Evolutionary conservation across 2,797 vertebrate species (phyloP), one percentile per base, ranked within the genome.

Genomic region (Sebastes matsubarae): DNA sequence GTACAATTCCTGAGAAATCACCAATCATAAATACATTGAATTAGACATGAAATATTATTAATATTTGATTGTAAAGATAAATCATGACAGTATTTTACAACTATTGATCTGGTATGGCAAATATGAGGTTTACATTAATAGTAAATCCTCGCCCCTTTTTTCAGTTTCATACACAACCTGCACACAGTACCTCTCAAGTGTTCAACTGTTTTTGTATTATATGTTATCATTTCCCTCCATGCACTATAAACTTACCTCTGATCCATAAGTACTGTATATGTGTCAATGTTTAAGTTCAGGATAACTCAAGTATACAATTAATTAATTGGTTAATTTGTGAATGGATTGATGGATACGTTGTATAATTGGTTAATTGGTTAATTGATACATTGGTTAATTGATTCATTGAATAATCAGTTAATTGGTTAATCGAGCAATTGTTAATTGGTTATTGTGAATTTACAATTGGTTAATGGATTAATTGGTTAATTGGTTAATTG

Each of bases 211-310:
- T 46, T 69, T 83, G 22, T 69, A 14, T 59, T 55, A 11, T 52
- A 75, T 68, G 11, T 77, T 42, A 59, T 61, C 14, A 46, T 50
- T 75, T 81, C 64, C 68, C 59, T 76, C 57, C 32, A 76, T 30
- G 24, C 59, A 77, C 70, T 73, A 84, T 85, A 69, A 85, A 79
- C 55, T 68, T 85, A 92, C 86, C 84, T 91, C 87, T 72, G 36
- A 77, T 83, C 59, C 67, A 79, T 50, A 85, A 87, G 87, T 90
- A 87, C 82, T 88, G 79, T 83, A 84, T 46, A 34, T 82, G 63
- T 50, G 54, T 76, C 60, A 14, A 32, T 81, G 76, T 82, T 66
- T 68, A 72, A 61, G 18, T 64, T 82, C 32, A 52, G 32, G 9
- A 50, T 29, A 55, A 76, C 36, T 81, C 30, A 7, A 54, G 18